A percentile compares a stretch with the other conserved stretches of the same genome.
Evolutionary conservation across 1,140 invertebrate genomes (phyloP).

Genomic region (Leucophenga varia): DNA sequence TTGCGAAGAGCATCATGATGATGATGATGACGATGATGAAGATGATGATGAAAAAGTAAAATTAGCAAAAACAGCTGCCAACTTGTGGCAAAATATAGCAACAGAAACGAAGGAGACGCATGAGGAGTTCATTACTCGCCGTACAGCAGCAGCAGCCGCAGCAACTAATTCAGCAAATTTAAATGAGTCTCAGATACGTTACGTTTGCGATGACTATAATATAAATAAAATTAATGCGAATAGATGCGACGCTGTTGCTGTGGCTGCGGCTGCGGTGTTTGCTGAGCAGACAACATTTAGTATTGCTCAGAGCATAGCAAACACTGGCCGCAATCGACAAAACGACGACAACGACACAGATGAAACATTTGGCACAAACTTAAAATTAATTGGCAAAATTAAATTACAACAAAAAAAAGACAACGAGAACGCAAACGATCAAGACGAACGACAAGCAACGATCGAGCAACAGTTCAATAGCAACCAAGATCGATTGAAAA

Average conservation of each 20-base stretch:
- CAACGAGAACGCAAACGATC: constrained; percentile 10
- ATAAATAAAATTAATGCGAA: constrained; percentile 34
- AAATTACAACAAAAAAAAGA: too few species aligned
- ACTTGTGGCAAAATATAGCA: constrained; percentile 29
- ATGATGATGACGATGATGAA: constrained; percentile 21
- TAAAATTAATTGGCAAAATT: constrained; percentile 33
- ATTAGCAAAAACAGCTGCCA: constrained; percentile 50
- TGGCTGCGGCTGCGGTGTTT: constrained; percentile 16
- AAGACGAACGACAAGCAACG: constrained; percentile 7
- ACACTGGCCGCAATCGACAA: constrained; percentile 29
- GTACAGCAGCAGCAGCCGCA: too few species aligned
- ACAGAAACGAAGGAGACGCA: too few species aligned
- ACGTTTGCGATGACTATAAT: constrained; percentile 17
- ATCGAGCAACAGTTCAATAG: constrained; percentile 13
- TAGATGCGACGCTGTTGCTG: constrained; percentile 14
- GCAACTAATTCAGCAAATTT: constrained; percentile 33
- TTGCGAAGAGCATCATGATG: too few species aligned
- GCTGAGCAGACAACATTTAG: too few species aligned
- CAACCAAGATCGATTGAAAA: too few species aligned
- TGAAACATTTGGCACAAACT: constrained; percentile 14
- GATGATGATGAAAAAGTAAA: constrained; percentile 27
- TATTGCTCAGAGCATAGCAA: too few species aligned
- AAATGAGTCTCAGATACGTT: constrained; percentile 6
- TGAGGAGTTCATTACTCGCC: constrained; percentile 27
- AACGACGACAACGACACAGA: constrained; percentile 16